Evolutionary conservation across 2,113 vertebrate genomes (phyloP).

Genomic region (Colistium nudipinnis): DNA sequence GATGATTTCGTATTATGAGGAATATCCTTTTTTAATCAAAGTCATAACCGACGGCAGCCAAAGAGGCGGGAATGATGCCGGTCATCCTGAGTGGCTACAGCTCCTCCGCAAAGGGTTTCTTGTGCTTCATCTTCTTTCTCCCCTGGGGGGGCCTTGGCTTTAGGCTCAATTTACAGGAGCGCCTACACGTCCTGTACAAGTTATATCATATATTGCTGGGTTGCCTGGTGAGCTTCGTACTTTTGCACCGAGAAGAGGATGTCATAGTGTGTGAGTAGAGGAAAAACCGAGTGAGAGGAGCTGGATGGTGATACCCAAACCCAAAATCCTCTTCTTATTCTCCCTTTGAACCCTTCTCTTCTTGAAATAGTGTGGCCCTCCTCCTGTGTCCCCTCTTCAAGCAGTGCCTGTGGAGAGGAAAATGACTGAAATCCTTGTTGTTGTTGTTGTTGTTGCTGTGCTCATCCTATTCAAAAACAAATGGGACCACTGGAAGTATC

Average conservation of each 20-base stretch:
- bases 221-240: constrained; percentile 15
- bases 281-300: constrained; percentile 5
- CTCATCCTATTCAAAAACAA: background rate
- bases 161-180: constrained; percentile 43
- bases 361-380: constrained; percentile 1
- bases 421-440: too few relatives aligned
- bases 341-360: constrained; percentile 16
- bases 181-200: background rate
- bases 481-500: background rate
- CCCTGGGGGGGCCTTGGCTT: constrained; percentile 7
- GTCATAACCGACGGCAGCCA: background rate
- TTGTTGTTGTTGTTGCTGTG: too few relatives aligned
- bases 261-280: constrained; percentile 6
- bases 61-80: constrained; percentile 6
- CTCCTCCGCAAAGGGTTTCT: constrained; percentile 33
- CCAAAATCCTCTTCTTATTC: constrained; percentile 16
- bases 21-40: constrained; percentile 7
- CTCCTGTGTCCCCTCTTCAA: constrained; percentile 33
- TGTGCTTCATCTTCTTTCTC: constrained; percentile 24
- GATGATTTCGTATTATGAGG: constrained; percentile 3
- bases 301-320: constrained; percentile 8
- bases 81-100: constrained; percentile 6
- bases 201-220: constrained; percentile 12
- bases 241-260: constrained; percentile 11
- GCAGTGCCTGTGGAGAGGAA: constrained; percentile 58